Percentiles rank a stretch among this genome's conserved stretches.
These are phyloP conservation scores for Propithecus perrieri DNA, from an alignment of 2,797 vertebrate genomes.

Conservation along the genomic window DNA sequence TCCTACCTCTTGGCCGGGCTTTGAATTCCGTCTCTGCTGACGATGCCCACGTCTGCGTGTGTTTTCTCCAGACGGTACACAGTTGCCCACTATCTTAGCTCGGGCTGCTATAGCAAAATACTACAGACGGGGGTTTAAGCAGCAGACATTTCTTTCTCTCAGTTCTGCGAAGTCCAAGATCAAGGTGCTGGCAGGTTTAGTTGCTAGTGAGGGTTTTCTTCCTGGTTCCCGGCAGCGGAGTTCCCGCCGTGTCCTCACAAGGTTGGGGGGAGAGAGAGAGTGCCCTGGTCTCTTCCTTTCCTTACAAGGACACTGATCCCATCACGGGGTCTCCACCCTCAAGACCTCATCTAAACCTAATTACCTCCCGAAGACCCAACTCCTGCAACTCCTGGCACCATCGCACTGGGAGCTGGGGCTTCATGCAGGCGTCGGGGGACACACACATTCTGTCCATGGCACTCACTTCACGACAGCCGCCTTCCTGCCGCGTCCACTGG, in stretches of 20 bases:
- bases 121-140: not conserved
- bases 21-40: not conserved
- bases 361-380: not conserved
- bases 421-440: rapidly evolving
- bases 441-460: not conserved
- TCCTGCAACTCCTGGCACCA: too few species aligned
- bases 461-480: not conserved
- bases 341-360: not conserved
- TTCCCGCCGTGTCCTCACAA: not conserved
- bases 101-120: not conserved
- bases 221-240: rapidly evolving
- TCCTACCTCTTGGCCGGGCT: not conserved
- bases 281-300: not conserved
- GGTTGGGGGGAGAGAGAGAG: rapidly evolving
- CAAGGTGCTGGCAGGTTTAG: rapidly evolving
- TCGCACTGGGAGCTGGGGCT: not conserved
- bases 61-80: not conserved
- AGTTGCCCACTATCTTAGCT: not conserved
- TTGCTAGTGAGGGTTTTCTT: not conserved
- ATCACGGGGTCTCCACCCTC: not conserved
- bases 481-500: not conserved
- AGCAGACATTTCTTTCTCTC: not conserved
- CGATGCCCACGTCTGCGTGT: rapidly evolving
- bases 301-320: not conserved
- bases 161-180: not conserved